These are phyloP conservation scores for Gastrophryne carolinensis DNA, from an alignment of 2,797 vertebrate species.

Conservation along the genomic window DNA sequence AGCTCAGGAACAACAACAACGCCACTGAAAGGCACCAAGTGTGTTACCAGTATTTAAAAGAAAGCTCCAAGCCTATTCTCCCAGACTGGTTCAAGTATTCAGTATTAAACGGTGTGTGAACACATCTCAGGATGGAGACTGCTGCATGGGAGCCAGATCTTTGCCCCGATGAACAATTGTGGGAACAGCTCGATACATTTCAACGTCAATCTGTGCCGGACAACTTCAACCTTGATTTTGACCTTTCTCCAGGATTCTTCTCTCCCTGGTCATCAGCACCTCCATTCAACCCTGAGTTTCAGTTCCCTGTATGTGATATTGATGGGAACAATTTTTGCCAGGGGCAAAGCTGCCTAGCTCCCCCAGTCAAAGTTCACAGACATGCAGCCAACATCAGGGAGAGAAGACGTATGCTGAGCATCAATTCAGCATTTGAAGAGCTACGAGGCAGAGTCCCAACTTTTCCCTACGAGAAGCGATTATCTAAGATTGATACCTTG, in stretches of 20 bases:
- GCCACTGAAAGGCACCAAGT: not conserved
- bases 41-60: conserved; percentile 28
- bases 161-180: conserved; percentile 65
- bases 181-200: conserved; percentile 66
- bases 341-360: conserved; percentile 57
- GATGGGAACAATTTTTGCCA: conserved; percentile 65
- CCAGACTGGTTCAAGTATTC: conserved; percentile 14
- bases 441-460: conserved; percentile 77
- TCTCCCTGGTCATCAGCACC: conserved; percentile 64
- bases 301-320: conserved; percentile 63
- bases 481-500: conserved; percentile 81
- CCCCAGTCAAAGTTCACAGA: conserved; percentile 72
- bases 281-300: conserved; percentile 62
- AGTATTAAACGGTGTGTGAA: not conserved
- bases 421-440: conserved; percentile 75
- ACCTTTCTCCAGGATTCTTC: conserved; percentile 55
- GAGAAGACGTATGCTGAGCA: conserved; percentile 78
- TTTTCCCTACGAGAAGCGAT: conserved; percentile 77
- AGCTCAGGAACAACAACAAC: conserved; percentile 35
- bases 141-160: conserved; percentile 63
- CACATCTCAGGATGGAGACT: conserved; percentile 67
- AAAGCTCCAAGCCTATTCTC: conserved; percentile 26
- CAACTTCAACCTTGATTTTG: conserved; percentile 60
- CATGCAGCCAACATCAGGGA: conserved; percentile 78
- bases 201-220: conserved; percentile 69